Evolutionary conservation across 2,113 vertebrate species (phyloP).

Genomic region (Burhinus bistriatus): DNA sequence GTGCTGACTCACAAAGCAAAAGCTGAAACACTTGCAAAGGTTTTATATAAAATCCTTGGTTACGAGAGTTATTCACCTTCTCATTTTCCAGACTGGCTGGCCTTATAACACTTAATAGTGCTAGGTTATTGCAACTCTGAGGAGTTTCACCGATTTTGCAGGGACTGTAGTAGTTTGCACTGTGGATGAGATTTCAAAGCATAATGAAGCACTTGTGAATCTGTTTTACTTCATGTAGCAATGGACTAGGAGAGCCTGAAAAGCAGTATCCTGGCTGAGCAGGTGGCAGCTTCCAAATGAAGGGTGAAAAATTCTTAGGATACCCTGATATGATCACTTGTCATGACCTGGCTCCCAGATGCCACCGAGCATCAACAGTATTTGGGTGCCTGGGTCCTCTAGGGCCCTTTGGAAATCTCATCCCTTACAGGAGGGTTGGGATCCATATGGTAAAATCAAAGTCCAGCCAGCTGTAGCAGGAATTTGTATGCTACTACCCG

Average conservation of each 20-base stretch:
- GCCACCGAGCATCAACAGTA: neutral
- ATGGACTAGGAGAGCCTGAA: neutral
- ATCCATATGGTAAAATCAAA: neutral
- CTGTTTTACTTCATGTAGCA: neutral
- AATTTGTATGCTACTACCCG: neutral
- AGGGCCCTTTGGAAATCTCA: neutral
- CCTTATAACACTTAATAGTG: neutral
- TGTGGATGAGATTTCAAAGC: constrained; percentile 27
- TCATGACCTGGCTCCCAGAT: neutral
- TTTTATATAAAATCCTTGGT: neutral
- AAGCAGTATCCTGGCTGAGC: neutral
- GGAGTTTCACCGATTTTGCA: accelerated
- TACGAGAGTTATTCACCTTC: neutral
- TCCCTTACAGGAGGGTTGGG: neutral
- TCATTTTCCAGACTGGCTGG: neutral
- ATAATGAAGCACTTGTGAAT: neutral
- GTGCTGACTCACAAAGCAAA: constrained; percentile 4
- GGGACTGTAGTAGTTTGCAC: neutral
- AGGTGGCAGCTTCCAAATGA: constrained; percentile 15
- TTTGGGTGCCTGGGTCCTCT: neutral
- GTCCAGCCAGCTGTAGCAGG: neutral
- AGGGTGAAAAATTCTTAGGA: neutral
- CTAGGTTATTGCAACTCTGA: neutral
- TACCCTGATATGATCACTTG: neutral
- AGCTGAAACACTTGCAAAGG: neutral